A percentile compares a stretch with the other conserved stretches of the same genome.
These are phyloP conservation scores for Heliopora coerulea DNA, from an alignment of 92 coral and sea anemone species.

Conservation along the genomic window DNA sequence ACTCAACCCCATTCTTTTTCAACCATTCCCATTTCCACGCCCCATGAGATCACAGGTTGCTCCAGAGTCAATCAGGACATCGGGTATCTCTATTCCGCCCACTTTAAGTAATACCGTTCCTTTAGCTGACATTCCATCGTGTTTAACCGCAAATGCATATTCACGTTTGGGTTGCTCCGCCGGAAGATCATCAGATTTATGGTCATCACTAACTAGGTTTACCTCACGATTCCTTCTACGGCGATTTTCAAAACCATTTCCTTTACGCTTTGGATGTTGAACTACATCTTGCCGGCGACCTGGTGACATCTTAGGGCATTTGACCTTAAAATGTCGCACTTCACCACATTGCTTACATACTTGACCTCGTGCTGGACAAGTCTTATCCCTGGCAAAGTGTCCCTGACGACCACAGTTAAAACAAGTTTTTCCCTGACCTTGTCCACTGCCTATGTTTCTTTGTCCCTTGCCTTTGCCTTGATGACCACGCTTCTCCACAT, in stretches of 20 bases:
- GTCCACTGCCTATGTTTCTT: conserved; percentile 3
- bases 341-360: conserved; percentile 39
- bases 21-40: too few species aligned
- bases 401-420: conserved; percentile 31
- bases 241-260: background rate
- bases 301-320: conserved; percentile 6
- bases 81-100: too few species aligned
- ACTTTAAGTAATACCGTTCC: too few species aligned
- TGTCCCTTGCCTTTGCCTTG: background rate
- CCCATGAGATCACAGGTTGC: too few species aligned
- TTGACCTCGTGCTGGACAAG: too few species aligned
- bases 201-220: too few species aligned
- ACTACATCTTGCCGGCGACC: background rate
- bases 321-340: conserved; percentile 9
- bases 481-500: background rate
- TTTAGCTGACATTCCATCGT: too few species aligned
- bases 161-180: too few species aligned
- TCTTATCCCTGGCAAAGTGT: conserved; percentile 45
- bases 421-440: conserved; percentile 16
- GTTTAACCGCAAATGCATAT: too few species aligned
- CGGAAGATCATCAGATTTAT: too few species aligned
- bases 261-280: conserved; percentile 4
- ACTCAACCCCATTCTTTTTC: too few species aligned
- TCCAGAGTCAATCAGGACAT: too few species aligned
- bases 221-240: background rate